These are phyloP conservation scores for Archivesica marissinica DNA, from an alignment of 1,140 invertebrate species.

Conservation along the genomic window DNA sequence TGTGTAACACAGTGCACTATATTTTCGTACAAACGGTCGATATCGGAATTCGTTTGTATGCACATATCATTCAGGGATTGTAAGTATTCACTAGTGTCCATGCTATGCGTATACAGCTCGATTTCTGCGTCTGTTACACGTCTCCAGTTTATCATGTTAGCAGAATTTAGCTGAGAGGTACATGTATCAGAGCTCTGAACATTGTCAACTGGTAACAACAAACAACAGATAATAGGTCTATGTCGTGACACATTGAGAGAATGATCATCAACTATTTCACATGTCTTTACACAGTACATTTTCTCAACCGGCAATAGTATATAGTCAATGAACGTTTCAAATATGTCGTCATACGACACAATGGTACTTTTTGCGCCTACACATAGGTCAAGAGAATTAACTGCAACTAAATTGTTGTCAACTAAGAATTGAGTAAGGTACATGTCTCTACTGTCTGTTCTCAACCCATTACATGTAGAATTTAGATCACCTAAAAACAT, in stretches of 20 bases:
- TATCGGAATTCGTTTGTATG: too few species aligned
- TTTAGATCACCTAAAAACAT: slow-evolving; percentile 30
- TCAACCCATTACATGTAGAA: neutral
- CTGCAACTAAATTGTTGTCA: neutral
- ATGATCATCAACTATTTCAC: slow-evolving; percentile 33
- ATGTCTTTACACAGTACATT: neutral
- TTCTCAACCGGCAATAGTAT: slow-evolving; percentile 1
- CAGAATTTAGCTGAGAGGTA: too few species aligned
- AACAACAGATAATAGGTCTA: slow-evolving; percentile 10
- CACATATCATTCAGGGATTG: too few species aligned
- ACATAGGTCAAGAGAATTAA: neutral
- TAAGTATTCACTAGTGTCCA: too few species aligned
- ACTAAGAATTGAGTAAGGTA: neutral
- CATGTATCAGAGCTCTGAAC: too few species aligned
- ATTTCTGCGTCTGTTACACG: too few species aligned
- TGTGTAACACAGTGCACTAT: too few species aligned
- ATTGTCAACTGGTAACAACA: too few species aligned
- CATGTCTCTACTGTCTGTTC: neutral
- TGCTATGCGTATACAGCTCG: too few species aligned
- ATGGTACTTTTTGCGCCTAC: neutral
- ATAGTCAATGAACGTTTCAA: slow-evolving; percentile 19
- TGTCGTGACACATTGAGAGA: slow-evolving; percentile 42
- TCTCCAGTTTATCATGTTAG: too few species aligned
- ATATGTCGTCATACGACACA: slow-evolving; percentile 27
- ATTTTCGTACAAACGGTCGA: too few species aligned